phyloP scores from a whole-genome alignment of 2,888 invertebrate species.

The Drosophila rubida region DNA sequence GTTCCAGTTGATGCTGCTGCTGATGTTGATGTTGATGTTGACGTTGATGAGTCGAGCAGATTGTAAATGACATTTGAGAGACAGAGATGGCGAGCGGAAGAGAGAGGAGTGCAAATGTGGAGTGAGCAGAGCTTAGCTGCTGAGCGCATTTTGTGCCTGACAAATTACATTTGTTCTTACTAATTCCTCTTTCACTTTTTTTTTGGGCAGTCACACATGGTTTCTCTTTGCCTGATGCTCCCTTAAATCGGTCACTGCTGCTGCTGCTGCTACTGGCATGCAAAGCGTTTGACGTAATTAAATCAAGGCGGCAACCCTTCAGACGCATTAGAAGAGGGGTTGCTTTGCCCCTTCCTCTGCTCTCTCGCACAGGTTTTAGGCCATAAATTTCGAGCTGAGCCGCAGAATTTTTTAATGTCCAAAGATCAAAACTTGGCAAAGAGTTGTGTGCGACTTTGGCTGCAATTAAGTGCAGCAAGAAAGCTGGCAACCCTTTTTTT shows the following conservation, averaged over 20 bases:
- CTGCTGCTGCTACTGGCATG: constrained; percentile 26
- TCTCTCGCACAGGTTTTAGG: not conserved
- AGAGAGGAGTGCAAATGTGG: constrained; percentile 11
- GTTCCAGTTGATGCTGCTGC: constrained; percentile 24
- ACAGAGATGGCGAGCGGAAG: constrained; percentile 1
- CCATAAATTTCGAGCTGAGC: constrained; percentile 50
- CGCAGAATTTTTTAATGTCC: constrained; percentile 39
- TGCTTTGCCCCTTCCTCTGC: not conserved
- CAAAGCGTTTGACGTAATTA: constrained; percentile 55
- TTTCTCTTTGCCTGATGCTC: not conserved
- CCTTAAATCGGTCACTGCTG: constrained; percentile 2
- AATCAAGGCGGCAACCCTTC: constrained; percentile 59
- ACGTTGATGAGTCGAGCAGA: constrained; percentile 75
- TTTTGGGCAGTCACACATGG: constrained; percentile 27
- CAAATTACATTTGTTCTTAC: constrained; percentile 43
- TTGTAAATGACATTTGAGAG: constrained; percentile 69
- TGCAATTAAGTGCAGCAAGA: constrained; percentile 58
- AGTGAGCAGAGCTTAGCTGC: constrained; percentile 8
- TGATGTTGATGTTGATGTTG: constrained; percentile 47
- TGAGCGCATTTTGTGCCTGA: constrained; percentile 40
- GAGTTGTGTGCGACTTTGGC: constrained; percentile 48
- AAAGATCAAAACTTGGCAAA: constrained; percentile 43
- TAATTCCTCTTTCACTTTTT: constrained; percentile 24
- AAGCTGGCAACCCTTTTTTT: constrained; percentile 48
- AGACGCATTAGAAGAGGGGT: constrained; percentile 23